Conservation (phyloP, 2,888 invertebrate species). For the Meliscaeva auricollis region DNA sequence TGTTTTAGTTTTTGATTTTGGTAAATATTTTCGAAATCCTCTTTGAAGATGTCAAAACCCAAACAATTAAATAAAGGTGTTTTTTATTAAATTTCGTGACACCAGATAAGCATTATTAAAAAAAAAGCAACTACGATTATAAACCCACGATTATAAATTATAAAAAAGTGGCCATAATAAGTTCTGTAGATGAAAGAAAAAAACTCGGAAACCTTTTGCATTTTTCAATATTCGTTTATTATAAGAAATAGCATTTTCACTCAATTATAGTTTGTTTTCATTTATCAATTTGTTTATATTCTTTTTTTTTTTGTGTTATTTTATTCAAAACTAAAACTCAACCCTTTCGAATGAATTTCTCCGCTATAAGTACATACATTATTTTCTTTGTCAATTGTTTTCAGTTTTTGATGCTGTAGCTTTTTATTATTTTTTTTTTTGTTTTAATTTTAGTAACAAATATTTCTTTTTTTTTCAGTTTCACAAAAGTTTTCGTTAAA, state of each 20-base stretch:
- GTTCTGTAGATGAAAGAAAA: slow-evolving; percentile 3
- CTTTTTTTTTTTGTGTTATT: slow-evolving; percentile 14
- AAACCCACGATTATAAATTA: too few species aligned
- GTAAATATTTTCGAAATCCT: too few species aligned
- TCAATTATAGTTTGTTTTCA: slow-evolving; percentile 60
- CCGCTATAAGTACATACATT: slow-evolving; percentile 25
- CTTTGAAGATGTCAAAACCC: too few species aligned
- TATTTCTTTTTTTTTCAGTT: slow-evolving; percentile 35
- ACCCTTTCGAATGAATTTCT: slow-evolving; percentile 45
- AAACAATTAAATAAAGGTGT: too few species aligned
- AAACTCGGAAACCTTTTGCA: not conserved
- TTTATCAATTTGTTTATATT: slow-evolving; percentile 12
- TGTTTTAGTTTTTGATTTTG: too few species aligned
- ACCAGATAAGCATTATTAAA: too few species aligned
- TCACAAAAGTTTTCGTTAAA: slow-evolving; percentile 54
- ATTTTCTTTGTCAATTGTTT: slow-evolving; percentile 14
- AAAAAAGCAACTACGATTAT: too few species aligned
- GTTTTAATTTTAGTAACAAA: too few species aligned
- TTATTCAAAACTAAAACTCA: slow-evolving; percentile 56
- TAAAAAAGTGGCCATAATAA: too few species aligned
- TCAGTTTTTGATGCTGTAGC: slow-evolving; percentile 57
- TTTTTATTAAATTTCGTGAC: too few species aligned
- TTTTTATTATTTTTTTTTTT: slow-evolving; percentile 29
- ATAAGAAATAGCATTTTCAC: slow-evolving; percentile 68
- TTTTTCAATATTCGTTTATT: slow-evolving; percentile 68